A percentile compares a stretch with the other conserved stretches of the same genome.
Evolutionary conservation across 2,888 invertebrate genomes (phyloP).

Genomic region (Nebria brevicollis): DNA sequence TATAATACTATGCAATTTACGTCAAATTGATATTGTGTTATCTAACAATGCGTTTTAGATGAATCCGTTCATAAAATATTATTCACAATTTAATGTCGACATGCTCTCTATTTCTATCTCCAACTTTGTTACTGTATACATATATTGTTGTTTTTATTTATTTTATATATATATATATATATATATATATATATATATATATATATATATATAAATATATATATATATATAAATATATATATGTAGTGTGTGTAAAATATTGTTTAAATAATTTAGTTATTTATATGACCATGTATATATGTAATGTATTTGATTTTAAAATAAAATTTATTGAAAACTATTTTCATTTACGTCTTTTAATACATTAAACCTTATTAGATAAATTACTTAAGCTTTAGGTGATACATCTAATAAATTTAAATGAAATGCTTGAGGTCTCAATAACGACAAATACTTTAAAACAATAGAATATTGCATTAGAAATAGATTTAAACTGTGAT

Average conservation of each 20-base stretch:
- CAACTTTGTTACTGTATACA: constrained; percentile 1
- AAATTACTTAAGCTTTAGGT: too few species aligned
- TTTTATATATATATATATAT: constrained; percentile 6
- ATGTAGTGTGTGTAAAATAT: background rate
- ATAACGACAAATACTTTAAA: too few species aligned
- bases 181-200: background rate
- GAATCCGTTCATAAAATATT: background rate
- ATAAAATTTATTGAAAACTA: constrained; percentile 35
- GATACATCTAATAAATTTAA: too few species aligned
- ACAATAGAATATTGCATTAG: too few species aligned
- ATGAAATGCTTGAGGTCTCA: too few species aligned
- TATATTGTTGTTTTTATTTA: constrained; percentile 11
- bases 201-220: background rate
- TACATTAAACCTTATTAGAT: background rate
- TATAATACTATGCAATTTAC: background rate
- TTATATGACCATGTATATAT: constrained; percentile 40
- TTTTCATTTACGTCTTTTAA: background rate
- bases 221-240: constrained; percentile 7
- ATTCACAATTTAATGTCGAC: constrained; percentile 9
- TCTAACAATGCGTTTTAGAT: constrained; percentile 13
- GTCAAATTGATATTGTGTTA: constrained; percentile 10
- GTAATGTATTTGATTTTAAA: constrained; percentile 45
- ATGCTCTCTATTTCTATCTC: constrained; percentile 30
- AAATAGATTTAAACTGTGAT: too few species aligned
- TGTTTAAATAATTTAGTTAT: constrained; percentile 22